Evolutionary conservation across 2,888 invertebrate genomes (phyloP), one percentile per base, ranked within the genome.

Genomic region (Ctena decussata): DNA sequence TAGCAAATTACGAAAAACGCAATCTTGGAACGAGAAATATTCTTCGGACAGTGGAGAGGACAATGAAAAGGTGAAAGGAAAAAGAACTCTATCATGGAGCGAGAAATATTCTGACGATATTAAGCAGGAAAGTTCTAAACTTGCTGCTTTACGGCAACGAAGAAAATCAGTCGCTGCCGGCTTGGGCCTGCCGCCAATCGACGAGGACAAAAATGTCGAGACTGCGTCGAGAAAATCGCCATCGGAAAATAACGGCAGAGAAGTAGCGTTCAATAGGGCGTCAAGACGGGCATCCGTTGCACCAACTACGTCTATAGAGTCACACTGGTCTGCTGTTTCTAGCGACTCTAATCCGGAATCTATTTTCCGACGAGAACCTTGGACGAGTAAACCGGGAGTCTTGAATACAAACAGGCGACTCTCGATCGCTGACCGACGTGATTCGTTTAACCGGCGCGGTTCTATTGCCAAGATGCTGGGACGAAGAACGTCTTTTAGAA

Each of bases 401-500:
- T 18, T 35, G 1, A 46, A 46, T n/a, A 15, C 21, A n/a, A 46
- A 46, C 2, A 46, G 46, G 46, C 46, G 46, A 15, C 11, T 2
- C 3, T 46, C 27, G 65, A 65, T 5, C 27, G 12, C 35, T 27
- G 30, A 24, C 6, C 65, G 65, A 21, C 65, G 65, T 3, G 35
- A 65, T 65, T 65, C 65, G 12, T 39, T 35, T n/a, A 39, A 21
- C 70, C 70, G 70, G 2, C 70, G 41, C 2, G n/a, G 39, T 37
- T 70, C 70, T 3, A 21, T 35, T 18, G 44, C 71, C 21, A 49
- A 57, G 35, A 32, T 75, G 0, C 69, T 76, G 27, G 79, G 60
- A 12, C 49, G 85, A 15, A 60, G 77, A 57, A 15, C 46, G 21
- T 87, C 89, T 3, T 89, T 90, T 32, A 70, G 83, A 57, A 32